Evolutionary conservation across 2,113 vertebrate genomes (phyloP), one percentile per base, ranked within the genome.

Genomic region (Vidua macroura): DNA sequence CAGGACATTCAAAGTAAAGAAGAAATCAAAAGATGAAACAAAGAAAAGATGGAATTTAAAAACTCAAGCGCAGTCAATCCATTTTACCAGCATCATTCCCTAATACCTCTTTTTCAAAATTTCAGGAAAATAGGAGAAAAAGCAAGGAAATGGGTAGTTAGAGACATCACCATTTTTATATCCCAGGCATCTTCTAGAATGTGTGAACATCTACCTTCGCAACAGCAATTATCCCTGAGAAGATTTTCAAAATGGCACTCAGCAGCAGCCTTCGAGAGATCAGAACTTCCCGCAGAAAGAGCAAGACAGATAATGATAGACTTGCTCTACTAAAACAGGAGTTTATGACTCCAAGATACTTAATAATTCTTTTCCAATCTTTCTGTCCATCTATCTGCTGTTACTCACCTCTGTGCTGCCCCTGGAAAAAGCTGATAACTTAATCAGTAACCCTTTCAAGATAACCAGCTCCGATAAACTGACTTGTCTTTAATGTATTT

Each of bases 401-500:
- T n/a, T 81, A 53, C 3, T 20, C 14, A 44, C 8, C 52, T 68
- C 69, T 41, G 28, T 49, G 66, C 39, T 69, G 51, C 35, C 43
- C 27, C 22, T 31, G n/a, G 33, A 67, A 77, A 59, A 80, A 82
- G 76, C 48, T 41, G 69, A 0, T 56, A 53, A 21, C 49, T 84
- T 75, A 76, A 93, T 35, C 44, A 68, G 46, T 33, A 88, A 83
- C 20, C 37, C 56, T 86, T 77, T 74, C 59, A 70, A 86, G 83
- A 77, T 1, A 87, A 43, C 19, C 70, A 83, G 73, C 31, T 77
- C 73, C 0, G 1, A 86, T 0, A 74, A 55, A 91, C 46, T 76
- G 53, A 31, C 68, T 87, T 59, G 66, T 13, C 66, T 94, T 83
- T 63, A 73, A 87, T 28, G 35, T 79, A 76, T 88, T 96, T 86